Evolutionary conservation across 2,797 vertebrate genomes (phyloP).

Genomic region (Acanthopagrus latus): DNA sequence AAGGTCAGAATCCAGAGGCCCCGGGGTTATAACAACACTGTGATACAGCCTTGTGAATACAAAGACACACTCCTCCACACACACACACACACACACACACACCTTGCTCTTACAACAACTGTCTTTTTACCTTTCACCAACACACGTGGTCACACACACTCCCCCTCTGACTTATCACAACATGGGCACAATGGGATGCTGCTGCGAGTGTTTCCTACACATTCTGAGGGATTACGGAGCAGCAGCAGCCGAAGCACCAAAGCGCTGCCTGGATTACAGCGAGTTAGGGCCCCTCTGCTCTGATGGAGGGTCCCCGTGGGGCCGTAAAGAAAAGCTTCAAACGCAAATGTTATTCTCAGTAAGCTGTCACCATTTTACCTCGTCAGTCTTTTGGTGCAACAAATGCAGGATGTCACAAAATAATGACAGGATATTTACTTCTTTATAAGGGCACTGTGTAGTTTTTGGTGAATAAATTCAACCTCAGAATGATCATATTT

Average conservation of each 20-base stretch:
- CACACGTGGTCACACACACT: slow-evolving; percentile 49
- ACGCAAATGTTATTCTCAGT: slow-evolving; percentile 20
- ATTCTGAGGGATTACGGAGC: slow-evolving; percentile 76
- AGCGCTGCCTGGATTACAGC: slow-evolving; percentile 61
- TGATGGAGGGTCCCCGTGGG: background rate
- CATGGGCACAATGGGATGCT: slow-evolving; percentile 51
- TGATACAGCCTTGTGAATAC: slow-evolving; percentile 5
- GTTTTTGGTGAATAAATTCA: too few relatives aligned
- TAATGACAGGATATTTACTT: background rate
- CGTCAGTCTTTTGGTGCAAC: background rate
- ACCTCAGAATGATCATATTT: too few relatives aligned
- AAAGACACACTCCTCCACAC: slow-evolving; percentile 23
- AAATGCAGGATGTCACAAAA: background rate
- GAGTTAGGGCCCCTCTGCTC: slow-evolving; percentile 35
- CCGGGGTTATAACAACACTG: slow-evolving; percentile 40
- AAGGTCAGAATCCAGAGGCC: slow-evolving; percentile 43
- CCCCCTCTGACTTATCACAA: slow-evolving; percentile 45
- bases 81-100: slow-evolving; percentile 20
- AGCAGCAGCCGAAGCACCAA: slow-evolving; percentile 56
- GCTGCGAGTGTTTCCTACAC: slow-evolving; percentile 63
- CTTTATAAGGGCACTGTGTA: too few relatives aligned
- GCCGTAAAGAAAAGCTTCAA: slow-evolving; percentile 28
- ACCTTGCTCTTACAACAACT: slow-evolving; percentile 29
- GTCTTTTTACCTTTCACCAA: slow-evolving; percentile 18
- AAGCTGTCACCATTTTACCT: slow-evolving; percentile 14